phyloP scores from a whole-genome alignment of 2,113 vertebrate species.

The Cochlearius cochlearius region DNA sequence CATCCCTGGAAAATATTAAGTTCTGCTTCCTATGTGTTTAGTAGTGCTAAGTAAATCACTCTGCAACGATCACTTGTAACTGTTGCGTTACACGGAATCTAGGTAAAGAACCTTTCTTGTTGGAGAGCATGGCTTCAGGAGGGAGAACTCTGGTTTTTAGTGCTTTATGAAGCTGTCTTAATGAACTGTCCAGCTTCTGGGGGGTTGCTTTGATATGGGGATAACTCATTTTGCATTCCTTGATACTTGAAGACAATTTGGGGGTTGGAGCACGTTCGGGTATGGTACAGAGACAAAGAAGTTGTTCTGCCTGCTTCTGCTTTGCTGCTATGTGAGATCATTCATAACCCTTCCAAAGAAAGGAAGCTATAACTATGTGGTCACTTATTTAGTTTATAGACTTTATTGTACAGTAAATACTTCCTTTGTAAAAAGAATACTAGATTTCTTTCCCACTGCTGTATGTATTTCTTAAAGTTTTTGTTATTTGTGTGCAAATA shows the following conservation, averaged over 20 bases:
- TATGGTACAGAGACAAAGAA: background rate
- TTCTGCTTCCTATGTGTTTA: background rate
- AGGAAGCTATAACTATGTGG: background rate
- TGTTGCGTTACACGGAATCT: background rate
- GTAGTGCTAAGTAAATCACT: background rate
- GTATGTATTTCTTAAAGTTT: too few relatives aligned
- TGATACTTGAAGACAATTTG: background rate
- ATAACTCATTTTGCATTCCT: background rate
- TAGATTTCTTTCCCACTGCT: background rate
- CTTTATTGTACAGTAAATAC: background rate
- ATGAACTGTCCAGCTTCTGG: background rate
- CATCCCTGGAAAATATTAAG: too few relatives aligned
- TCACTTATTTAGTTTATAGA: background rate
- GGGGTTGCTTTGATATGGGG: background rate
- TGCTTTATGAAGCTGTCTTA: background rate
- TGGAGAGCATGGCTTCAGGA: background rate
- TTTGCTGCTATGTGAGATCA: background rate
- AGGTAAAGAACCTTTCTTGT: background rate
- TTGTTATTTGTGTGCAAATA: background rate
- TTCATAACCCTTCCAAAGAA: background rate
- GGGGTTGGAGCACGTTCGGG: background rate
- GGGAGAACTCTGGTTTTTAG: fast-evolving
- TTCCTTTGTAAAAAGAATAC: background rate
- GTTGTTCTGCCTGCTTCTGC: background rate
- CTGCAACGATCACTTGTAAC: background rate